phyloP scores from a whole-genome alignment of 1,140 invertebrate species.

The Lepeophtheirus salmonis region DNA sequence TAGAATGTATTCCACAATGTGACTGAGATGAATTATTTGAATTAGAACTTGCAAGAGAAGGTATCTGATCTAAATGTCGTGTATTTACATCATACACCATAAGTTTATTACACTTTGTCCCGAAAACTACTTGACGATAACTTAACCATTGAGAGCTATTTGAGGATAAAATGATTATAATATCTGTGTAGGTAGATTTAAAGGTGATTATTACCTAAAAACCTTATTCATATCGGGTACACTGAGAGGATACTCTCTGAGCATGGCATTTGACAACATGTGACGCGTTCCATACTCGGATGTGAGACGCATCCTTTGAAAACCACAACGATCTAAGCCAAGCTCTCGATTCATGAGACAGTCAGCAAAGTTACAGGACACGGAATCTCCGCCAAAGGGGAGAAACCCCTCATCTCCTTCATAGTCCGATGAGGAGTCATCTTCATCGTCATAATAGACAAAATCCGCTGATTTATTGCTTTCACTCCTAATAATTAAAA shows the following conservation, averaged over 20 bases:
- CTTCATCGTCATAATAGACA: constrained; percentile 12
- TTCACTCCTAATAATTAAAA: background rate
- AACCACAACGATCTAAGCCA: background rate
- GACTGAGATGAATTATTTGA: constrained; percentile 28
- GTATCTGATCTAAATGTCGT: constrained; percentile 60
- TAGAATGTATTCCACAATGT: constrained; percentile 74
- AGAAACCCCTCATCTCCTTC: background rate
- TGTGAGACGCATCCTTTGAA: constrained; percentile 16
- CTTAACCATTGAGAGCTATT: constrained; percentile 80
- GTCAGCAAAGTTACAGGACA: constrained; percentile 12
- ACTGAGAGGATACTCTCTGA: constrained; percentile 58
- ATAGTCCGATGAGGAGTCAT: background rate
- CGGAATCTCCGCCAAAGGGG: background rate
- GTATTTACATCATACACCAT: constrained; percentile 63
- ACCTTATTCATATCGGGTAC: constrained; percentile 75
- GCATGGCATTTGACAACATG: constrained; percentile 67
- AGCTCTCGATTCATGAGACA: background rate
- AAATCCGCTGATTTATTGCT: constrained; percentile 8
- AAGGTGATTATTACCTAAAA: background rate
- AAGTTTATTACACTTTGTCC: constrained; percentile 88
- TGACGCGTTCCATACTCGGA: constrained; percentile 30
- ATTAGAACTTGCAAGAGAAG: constrained; percentile 38
- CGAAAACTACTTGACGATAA: constrained; percentile 80
- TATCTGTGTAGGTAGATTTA: no score
- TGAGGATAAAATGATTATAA: background rate